Conservation (phyloP, 1,140 invertebrate species). For the Panonychus citri region DNA sequence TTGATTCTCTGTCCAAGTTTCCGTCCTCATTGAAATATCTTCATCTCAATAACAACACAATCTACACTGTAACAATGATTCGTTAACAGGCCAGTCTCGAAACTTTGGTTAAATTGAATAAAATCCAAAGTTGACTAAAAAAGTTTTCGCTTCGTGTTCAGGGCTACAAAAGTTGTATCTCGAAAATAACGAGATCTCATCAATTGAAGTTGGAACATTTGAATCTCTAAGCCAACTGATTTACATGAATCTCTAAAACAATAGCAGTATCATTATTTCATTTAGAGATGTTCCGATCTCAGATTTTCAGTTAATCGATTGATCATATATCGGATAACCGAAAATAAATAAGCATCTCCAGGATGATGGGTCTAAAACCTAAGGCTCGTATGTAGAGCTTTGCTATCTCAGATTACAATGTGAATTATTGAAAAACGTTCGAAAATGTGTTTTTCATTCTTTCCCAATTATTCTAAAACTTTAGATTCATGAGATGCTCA, state of each 20-base stretch:
- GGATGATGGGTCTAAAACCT: slow-evolving; percentile 30
- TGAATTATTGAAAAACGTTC: slow-evolving; percentile 27
- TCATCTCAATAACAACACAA: slow-evolving; percentile 56
- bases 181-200: slow-evolving; percentile 51
- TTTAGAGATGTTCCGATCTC: slow-evolving; percentile 26
- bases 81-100: slow-evolving; percentile 49
- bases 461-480: no score
- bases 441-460: slow-evolving; percentile 24
- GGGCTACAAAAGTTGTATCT: slow-evolving; percentile 51
- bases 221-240: slow-evolving; percentile 39
- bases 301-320: slow-evolving; percentile 42
- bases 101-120: slow-evolving; percentile 67
- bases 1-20: slow-evolving; percentile 41
- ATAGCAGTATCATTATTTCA: slow-evolving; percentile 19
- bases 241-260: slow-evolving; percentile 27
- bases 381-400: slow-evolving; percentile 35
- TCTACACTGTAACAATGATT: slow-evolving; percentile 47
- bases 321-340: slow-evolving; percentile 40
- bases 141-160: slow-evolving; percentile 45
- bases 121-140: slow-evolving; percentile 40
- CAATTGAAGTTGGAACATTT: slow-evolving; percentile 55
- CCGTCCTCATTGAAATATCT: slow-evolving; percentile 54
- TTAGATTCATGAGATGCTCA: no score
- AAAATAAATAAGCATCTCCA: slow-evolving; percentile 30
- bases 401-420: slow-evolving; percentile 35